phyloP scores from a whole-genome alignment of 2,888 invertebrate species.

The Drosophila austrosaltans region DNA sequence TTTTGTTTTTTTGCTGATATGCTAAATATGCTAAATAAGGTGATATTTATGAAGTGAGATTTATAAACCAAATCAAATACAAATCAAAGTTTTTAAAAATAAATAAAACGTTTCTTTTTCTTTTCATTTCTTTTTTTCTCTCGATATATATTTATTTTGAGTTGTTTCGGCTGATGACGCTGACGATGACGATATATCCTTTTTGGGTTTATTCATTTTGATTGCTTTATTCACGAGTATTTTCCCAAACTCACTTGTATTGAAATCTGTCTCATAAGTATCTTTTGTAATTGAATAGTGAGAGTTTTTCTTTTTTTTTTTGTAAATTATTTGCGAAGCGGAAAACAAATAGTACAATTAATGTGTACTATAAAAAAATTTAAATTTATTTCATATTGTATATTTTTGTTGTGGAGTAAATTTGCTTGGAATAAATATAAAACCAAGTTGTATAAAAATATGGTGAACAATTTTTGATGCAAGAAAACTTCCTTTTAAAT shows the following conservation, averaged over 20 bases:
- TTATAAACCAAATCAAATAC: slow-evolving; percentile 57
- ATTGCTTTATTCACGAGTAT: slow-evolving; percentile 75
- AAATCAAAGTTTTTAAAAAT: slow-evolving; percentile 65
- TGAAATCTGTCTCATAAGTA: slow-evolving; percentile 83
- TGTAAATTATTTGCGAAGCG: slow-evolving; percentile 51
- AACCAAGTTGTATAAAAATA: slow-evolving; percentile 27
- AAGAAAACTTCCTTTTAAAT: slow-evolving; percentile 2
- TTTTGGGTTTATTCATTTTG: slow-evolving; percentile 36
- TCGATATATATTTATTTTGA: slow-evolving; percentile 45
- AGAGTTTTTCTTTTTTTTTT: slow-evolving; percentile 23
- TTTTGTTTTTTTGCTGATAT: slow-evolving; percentile 32
- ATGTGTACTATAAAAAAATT: slow-evolving; percentile 45
- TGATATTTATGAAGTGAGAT: slow-evolving; percentile 32
- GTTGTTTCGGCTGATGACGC: slow-evolving; percentile 32
- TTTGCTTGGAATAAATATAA: slow-evolving; percentile 6
- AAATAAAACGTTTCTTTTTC: slow-evolving; percentile 67
- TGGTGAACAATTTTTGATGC: slow-evolving; percentile 28
- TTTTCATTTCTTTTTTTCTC: slow-evolving; percentile 60
- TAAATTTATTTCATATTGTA: slow-evolving; percentile 35
- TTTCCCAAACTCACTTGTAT: slow-evolving; percentile 82
- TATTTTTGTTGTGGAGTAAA: slow-evolving; percentile 31
- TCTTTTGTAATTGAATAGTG: slow-evolving; percentile 80
- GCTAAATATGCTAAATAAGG: slow-evolving; percentile 32
- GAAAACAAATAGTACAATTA: slow-evolving; percentile 57
- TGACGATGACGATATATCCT: slow-evolving; percentile 42